These are phyloP conservation scores for Didymodactylos carnosus DNA, from an alignment of 2,888 invertebrate species.

Conservation along the genomic window DNA sequence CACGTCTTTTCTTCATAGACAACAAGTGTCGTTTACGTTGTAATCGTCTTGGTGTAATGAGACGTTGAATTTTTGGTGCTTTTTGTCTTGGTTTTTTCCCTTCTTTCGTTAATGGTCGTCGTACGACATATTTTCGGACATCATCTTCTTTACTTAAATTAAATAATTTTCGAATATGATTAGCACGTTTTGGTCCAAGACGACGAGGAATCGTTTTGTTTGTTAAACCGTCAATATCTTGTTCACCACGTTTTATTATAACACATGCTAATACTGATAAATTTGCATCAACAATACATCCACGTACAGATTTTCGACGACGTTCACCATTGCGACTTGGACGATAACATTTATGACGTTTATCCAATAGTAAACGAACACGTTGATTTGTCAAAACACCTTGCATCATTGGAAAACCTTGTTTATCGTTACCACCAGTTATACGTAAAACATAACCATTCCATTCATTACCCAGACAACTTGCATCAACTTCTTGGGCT, in stretches of 20 bases:
- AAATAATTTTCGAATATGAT: constrained; percentile 83
- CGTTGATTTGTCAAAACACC: constrained; percentile 86
- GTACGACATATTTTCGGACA: constrained; percentile 84
- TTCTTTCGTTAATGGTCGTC: constrained; percentile 58
- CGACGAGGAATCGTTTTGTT: constrained; percentile 79
- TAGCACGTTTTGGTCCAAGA: constrained; percentile 74
- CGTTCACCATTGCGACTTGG: constrained; percentile 80
- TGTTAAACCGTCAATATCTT: constrained; percentile 43
- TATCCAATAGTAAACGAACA: constrained; percentile 76
- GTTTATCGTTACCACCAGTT: constrained; percentile 95
- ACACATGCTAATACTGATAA: constrained; percentile 82
- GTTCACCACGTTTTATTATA: constrained; percentile 69
- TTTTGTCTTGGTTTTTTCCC: constrained; percentile 44
- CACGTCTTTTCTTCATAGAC: constrained; percentile 65
- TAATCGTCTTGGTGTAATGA: constrained; percentile 69
- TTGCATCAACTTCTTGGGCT: constrained; percentile 86
- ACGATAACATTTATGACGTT: constrained; percentile 88
- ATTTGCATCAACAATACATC: constrained; percentile 93
- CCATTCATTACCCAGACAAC: constrained; percentile 91
- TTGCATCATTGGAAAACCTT: constrained; percentile 99
- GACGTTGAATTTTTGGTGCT: constrained; percentile 82
- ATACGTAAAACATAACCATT: constrained; percentile 88
- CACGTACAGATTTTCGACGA: constrained; percentile 90
- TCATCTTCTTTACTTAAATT: constrained; percentile 88
- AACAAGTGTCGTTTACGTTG: constrained; percentile 51